Percentiles rank a stretch among this genome's conserved stretches.
Conservation (phyloP, 2,113 vertebrate species). For the Fulica atra region DNA sequence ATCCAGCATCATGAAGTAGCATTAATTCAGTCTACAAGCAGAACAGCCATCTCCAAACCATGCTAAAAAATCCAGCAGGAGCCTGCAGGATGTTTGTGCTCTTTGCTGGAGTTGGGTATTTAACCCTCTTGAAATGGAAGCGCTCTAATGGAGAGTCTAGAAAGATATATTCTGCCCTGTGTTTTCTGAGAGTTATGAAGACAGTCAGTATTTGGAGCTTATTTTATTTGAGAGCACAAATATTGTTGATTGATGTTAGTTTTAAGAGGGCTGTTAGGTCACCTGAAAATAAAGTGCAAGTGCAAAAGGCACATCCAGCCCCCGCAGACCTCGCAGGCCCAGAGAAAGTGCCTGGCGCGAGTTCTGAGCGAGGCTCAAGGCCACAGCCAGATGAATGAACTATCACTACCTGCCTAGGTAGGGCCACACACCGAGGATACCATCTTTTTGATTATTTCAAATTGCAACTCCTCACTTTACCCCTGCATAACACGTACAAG, state of each 20-base stretch:
- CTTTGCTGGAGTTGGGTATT: not conserved
- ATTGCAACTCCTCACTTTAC: not conserved
- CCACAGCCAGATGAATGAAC: accelerated
- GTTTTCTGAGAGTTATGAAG: not conserved
- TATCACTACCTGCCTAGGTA: not conserved
- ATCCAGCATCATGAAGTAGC: not conserved
- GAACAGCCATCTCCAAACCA: not conserved
- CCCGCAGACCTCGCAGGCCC: not conserved
- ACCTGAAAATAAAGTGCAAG: not conserved
- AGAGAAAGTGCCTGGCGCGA: not conserved
- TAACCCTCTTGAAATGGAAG: not conserved
- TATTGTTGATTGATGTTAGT: not conserved
- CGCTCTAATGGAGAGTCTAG: not conserved
- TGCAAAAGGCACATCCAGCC: not conserved
- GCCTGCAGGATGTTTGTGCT: not conserved
- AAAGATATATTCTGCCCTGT: not conserved
- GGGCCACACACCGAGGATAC: accelerated
- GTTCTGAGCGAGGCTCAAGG: not conserved
- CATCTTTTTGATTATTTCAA: not conserved
- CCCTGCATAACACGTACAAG: accelerated
- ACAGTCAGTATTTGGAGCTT: not conserved
- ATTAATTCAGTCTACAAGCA: not conserved
- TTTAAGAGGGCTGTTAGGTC: not conserved
- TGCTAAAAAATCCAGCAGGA: not conserved
- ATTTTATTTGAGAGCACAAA: not conserved